These are phyloP conservation scores for Ameiurus melas DNA, from an alignment of 2,113 vertebrate species.

Conservation along the genomic window DNA sequence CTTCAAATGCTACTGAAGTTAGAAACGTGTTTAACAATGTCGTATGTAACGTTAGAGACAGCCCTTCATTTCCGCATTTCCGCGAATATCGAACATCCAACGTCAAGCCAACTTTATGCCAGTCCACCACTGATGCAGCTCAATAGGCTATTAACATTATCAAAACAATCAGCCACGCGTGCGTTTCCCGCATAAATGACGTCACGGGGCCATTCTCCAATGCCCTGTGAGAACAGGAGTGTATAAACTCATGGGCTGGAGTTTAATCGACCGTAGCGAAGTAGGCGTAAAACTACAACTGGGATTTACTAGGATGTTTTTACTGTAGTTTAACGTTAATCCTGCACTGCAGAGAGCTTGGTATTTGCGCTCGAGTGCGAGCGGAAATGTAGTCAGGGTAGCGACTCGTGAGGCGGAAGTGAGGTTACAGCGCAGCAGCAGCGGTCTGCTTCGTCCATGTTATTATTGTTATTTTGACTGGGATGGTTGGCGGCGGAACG, in stretches of 20 bases:
- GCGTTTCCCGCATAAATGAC: slow-evolving; percentile 76
- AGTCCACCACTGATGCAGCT: no score
- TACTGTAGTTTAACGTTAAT: slow-evolving; percentile 4
- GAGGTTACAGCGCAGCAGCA: slow-evolving; percentile 67
- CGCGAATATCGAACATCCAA: no score
- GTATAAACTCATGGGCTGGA: background rate
- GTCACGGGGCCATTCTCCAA: slow-evolving; percentile 62
- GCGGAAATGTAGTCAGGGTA: slow-evolving; percentile 62
- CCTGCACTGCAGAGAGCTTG: background rate
- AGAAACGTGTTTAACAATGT: no score
- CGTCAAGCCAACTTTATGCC: no score
- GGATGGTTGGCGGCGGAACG: slow-evolving; percentile 72
- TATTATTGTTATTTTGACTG: slow-evolving; percentile 83
- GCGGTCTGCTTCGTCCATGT: slow-evolving; percentile 74
- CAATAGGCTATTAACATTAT: slow-evolving; percentile 54
- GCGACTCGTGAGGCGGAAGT: slow-evolving; percentile 75
- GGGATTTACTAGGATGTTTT: background rate
- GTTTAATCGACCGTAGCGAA: background rate
- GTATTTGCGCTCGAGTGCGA: slow-evolving; percentile 44
- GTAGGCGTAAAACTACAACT: background rate
- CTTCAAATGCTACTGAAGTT: no score
- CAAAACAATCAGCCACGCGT: slow-evolving; percentile 79
- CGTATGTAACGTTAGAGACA: no score
- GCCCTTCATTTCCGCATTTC: no score
- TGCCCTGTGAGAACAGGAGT: slow-evolving; percentile 1